phyloP scores from a whole-genome alignment of 2,888 invertebrate species.

The Strigamia crassipes region DNA sequence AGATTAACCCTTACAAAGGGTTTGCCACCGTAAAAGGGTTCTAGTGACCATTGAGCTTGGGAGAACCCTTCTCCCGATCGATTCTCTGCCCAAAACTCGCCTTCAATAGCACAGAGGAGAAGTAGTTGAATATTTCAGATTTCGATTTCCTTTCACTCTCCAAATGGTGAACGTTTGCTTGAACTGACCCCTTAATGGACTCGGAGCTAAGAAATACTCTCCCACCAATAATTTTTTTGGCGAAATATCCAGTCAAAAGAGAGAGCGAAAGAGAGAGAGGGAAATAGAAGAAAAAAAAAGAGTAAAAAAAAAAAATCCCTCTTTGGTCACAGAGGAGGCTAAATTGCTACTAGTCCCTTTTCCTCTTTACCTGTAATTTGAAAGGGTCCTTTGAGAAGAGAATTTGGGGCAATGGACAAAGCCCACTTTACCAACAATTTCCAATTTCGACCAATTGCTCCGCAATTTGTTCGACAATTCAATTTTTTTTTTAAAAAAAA shows the following conservation, averaged over 20 bases:
- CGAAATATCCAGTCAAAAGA: conserved; percentile 6
- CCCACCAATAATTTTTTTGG: not conserved
- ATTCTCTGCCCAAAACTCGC: conserved; percentile 34
- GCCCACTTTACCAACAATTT: conserved; percentile 35
- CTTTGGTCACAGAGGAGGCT: conserved; percentile 10
- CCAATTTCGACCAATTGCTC: conserved; percentile 19
- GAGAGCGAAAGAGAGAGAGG: not conserved
- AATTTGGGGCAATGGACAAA: conserved; percentile 10
- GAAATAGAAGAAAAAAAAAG: not conserved
- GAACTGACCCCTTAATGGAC: conserved; percentile 27
- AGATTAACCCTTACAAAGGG: conserved; percentile 22
- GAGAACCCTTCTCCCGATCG: not conserved
- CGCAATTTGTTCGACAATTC: conserved; percentile 17
- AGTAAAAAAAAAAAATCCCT: not conserved
- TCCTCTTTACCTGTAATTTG: conserved; percentile 20
- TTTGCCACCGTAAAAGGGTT: conserved; percentile 28
- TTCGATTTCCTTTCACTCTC: conserved; percentile 38
- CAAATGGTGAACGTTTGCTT: conserved; percentile 38
- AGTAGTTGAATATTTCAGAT: conserved; percentile 37
- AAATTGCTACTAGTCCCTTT: conserved; percentile 16
- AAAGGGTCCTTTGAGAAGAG: conserved; percentile 25
- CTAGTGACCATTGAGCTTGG: conserved; percentile 18
- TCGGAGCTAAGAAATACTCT: conserved; percentile 32
- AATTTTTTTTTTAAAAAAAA: not conserved
- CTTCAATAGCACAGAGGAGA: not conserved